Base-by-base conservation (phyloP, 2,797 vertebrate genomes). In the Geotrypetes seraphini region DNA sequence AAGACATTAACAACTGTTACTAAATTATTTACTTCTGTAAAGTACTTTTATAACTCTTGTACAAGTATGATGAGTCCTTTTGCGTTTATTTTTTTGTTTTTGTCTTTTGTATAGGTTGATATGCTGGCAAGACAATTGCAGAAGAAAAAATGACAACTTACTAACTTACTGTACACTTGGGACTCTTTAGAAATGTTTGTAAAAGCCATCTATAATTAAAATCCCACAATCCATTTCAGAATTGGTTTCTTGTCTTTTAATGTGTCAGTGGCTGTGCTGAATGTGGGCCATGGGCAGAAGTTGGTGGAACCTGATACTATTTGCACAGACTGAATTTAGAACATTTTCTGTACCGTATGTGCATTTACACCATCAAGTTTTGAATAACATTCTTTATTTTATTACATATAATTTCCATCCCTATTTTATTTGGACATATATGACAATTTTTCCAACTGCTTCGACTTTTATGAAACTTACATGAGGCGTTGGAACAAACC, bases 71-170 rank as follows among this genome's bases (percentile, higher is more conserved):
- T n/a, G n/a, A n/a, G n/a, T n/a, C n/a, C 20, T 9, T 9, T 20
- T 20, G 9, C n/a, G n/a, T 3, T 15, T 5, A 8, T 1, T 26
- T 6, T n/a, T 4, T 16, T 5, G 8, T 1, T 26, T 6, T n/a
- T 4, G 16, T 11, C 22, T 8, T 45, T 20, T 60, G 40, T 13
- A 44, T 71, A 89, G 86, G 17, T 78, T 37, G 78, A 85, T 17
- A 65, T 68, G 14, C 60, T 88, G 32, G 60, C 77, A 29, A 77
- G 74, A 54, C 79, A 81, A 43, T 75, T 83, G 21, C 79, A 83
- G 53, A 84, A 76, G 60, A 85, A 57, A 46, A 84, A 87, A 51
- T 88, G 69, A 87, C 29, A 8, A 19, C 24, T 17, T 6, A 21
- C 7, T 3, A 8, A 19, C 24, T 17, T 6, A 21, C 7, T 3